These are phyloP conservation scores for Diaperis boleti DNA, from an alignment of 2,888 invertebrate genomes.

Conservation along the genomic window DNA sequence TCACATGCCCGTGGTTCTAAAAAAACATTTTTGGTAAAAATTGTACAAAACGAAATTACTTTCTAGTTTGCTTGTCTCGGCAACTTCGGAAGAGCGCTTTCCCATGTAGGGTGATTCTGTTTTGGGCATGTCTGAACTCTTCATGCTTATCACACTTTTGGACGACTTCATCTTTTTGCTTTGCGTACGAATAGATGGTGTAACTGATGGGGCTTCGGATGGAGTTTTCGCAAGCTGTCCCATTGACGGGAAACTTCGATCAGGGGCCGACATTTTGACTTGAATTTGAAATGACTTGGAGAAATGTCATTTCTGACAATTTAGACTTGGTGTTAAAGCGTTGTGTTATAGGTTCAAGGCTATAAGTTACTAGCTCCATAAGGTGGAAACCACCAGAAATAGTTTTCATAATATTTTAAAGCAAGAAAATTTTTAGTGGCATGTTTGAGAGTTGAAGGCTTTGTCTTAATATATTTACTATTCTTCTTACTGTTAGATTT, in stretches of 20 bases:
- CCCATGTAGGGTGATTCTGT: not conserved
- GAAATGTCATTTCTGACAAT: constrained; percentile 6
- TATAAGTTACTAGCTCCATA: too few relatives aligned
- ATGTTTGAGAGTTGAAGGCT: too few relatives aligned
- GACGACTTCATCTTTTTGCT: constrained; percentile 1
- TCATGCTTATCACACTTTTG: not conserved
- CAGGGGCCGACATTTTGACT: constrained; percentile 5
- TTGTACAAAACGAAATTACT: not conserved
- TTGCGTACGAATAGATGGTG: not conserved
- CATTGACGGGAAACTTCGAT: not conserved
- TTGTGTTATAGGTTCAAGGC: too few relatives aligned
- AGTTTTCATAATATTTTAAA: too few relatives aligned
- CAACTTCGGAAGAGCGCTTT: not conserved
- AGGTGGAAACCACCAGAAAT: too few relatives aligned
- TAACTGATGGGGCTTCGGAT: not conserved
- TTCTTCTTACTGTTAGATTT: too few relatives aligned
- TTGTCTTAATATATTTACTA: too few relatives aligned
- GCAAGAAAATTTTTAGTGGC: too few relatives aligned
- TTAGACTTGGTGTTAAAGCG: not conserved
- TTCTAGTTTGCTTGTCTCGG: constrained; percentile 9
- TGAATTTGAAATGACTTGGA: constrained; percentile 6
- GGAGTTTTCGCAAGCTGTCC: not conserved
- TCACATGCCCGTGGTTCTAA: constrained; percentile 15
- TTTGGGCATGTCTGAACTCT: not conserved
- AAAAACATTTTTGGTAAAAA: not conserved